Conservation (phyloP, 2,797 vertebrate genomes). For the Carapus acus region DNA sequence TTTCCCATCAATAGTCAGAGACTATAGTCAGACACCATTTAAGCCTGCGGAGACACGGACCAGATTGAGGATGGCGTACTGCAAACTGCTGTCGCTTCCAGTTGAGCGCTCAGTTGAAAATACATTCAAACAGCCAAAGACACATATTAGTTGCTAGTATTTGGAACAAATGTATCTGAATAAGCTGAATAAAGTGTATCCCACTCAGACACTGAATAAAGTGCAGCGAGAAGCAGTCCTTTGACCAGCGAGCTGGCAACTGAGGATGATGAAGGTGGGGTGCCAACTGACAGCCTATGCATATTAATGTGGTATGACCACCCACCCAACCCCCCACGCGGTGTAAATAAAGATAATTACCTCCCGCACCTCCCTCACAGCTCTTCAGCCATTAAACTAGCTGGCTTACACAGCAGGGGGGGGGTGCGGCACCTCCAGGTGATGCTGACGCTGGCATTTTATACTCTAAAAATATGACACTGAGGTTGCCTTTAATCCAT, state of each 20-base stretch:
- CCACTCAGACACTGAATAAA: neutral
- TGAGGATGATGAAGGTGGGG: too few species aligned
- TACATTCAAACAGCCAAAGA: too few species aligned
- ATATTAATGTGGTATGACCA: neutral
- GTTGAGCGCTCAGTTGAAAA: too few species aligned
- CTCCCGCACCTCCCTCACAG: neutral
- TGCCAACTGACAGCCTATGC: neutral
- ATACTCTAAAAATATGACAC: neutral
- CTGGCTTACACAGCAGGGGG: neutral
- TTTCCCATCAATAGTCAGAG: slow-evolving; percentile 22
- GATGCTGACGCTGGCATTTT: too few species aligned
- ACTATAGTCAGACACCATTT: neutral
- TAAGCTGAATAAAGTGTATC: neutral
- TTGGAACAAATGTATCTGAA: neutral
- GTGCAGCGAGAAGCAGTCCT: neutral
- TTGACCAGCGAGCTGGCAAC: too few species aligned
- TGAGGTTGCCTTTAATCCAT: too few species aligned
- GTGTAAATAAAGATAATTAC: neutral
- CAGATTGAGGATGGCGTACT: too few species aligned
- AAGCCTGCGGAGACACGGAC: too few species aligned
- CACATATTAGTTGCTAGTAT: too few species aligned
- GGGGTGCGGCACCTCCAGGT: neutral
- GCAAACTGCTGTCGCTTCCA: too few species aligned
- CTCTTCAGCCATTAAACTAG: neutral
- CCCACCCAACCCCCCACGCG: too few species aligned